Evolutionary conservation across 2,888 invertebrate species (phyloP).

Genomic region (Tipula unca): DNA sequence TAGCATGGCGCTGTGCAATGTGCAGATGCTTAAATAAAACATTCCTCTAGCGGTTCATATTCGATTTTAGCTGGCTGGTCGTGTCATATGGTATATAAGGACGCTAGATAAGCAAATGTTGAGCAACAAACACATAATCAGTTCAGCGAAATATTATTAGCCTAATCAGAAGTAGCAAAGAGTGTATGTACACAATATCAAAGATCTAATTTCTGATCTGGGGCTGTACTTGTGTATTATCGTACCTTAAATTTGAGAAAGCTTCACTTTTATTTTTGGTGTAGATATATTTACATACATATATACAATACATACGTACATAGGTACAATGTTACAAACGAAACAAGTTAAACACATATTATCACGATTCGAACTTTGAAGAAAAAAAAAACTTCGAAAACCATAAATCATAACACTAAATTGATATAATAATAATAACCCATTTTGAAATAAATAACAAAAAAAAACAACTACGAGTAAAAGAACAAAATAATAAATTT

Average conservation of each 20-base stretch:
- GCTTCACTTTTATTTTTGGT: neutral
- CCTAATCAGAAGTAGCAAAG: too few species aligned
- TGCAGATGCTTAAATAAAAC: too few species aligned
- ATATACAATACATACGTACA: neutral
- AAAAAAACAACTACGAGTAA: neutral
- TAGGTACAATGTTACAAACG: neutral
- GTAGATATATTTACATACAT: neutral
- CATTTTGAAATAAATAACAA: neutral
- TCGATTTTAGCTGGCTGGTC: too few species aligned
- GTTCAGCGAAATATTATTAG: too few species aligned
- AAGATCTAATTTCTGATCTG: too few species aligned
- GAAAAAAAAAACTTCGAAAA: neutral
- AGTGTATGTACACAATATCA: too few species aligned
- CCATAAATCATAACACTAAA: conserved; percentile 8
- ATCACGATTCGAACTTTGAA: neutral
- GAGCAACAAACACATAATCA: too few species aligned
- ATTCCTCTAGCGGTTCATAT: too few species aligned
- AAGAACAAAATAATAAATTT: neutral
- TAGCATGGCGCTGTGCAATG: too few species aligned
- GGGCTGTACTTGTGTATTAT: too few species aligned
- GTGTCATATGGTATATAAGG: too few species aligned
- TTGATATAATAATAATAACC: conserved; percentile 8
- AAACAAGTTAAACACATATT: neutral
- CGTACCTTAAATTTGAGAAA: neutral
- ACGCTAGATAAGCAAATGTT: too few species aligned